Evolutionary conservation across 2,888 invertebrate species (phyloP).

Genomic region (Chloromyia formosa): DNA sequence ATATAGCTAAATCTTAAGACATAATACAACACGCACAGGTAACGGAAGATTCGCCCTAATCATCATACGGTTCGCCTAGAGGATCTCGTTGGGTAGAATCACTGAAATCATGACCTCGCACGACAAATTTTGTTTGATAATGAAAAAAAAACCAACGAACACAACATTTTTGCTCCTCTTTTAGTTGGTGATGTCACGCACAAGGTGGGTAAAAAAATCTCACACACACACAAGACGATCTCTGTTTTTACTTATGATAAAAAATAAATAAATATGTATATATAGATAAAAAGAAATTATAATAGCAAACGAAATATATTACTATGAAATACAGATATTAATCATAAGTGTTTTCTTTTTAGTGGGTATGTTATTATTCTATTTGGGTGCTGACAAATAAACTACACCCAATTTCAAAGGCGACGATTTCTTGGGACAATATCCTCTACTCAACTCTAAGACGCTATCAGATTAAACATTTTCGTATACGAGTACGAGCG

Average conservation of each 20-base stretch:
- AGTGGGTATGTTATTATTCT: neutral
- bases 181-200: conserved; percentile 2
- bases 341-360: conserved; percentile 5
- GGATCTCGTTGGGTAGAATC: no score
- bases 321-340: conserved; percentile 13
- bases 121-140: no score
- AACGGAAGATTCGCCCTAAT: neutral
- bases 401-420: conserved; percentile 52
- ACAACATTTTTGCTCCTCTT: no score
- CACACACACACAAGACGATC: conserved; percentile 40
- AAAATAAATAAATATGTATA: no score
- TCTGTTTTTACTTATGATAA: neutral
- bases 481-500: neutral
- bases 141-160: no score
- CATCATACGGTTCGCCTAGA: neutral
- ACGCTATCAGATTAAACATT: neutral
- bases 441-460: conserved; percentile 53
- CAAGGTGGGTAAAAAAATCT: neutral
- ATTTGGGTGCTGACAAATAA: conserved; percentile 4
- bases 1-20: conserved; percentile 4
- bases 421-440: conserved; percentile 64
- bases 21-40: conserved; percentile 8
- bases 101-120: no score
- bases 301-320: conserved; percentile 10
- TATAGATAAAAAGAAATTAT: neutral